Evolutionary conservation across 2,888 invertebrate species (phyloP).

Genomic region (Eurois occulta): DNA sequence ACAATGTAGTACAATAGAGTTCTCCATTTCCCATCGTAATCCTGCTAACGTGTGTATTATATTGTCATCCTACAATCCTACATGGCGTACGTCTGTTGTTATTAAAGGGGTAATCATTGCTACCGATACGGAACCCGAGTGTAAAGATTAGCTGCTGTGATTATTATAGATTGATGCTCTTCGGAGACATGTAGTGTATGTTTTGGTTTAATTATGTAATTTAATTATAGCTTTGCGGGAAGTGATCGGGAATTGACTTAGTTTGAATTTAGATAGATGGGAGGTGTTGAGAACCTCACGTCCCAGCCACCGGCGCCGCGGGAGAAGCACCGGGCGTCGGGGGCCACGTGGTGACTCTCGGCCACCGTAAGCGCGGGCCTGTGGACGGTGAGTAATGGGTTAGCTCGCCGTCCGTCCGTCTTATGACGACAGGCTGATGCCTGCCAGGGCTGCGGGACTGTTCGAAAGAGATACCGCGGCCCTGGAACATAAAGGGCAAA

Average conservation of each 20-base stretch:
- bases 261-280: background rate
- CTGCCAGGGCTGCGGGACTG: too few relatives aligned
- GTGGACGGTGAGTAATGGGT: too few relatives aligned
- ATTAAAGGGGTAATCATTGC: conserved; percentile 37
- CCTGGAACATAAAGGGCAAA: too few relatives aligned
- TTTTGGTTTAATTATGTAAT: conserved; percentile 36
- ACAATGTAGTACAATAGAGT: conserved; percentile 25
- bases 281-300: too few relatives aligned
- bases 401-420: too few relatives aligned
- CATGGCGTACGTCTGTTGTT: conserved; percentile 7
- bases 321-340: too few relatives aligned
- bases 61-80: conserved; percentile 17
- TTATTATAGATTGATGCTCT: conserved; percentile 26
- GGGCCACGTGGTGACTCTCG: too few relatives aligned
- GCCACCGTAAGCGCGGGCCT: too few relatives aligned
- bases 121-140: conserved; percentile 32
- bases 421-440: too few relatives aligned
- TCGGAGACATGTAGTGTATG: conserved; percentile 10
- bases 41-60: conserved; percentile 23
- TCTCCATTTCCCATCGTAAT: conserved; percentile 41
- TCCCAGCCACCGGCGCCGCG: too few relatives aligned
- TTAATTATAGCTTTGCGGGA: conserved; percentile 12
- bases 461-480: too few relatives aligned
- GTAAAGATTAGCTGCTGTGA: conserved; percentile 39
- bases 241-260: background rate